A percentile compares a stretch with the other conserved stretches of the same genome.
Conservation (phyloP, 2,797 vertebrate genomes). For the Mallotus villosus region DNA sequence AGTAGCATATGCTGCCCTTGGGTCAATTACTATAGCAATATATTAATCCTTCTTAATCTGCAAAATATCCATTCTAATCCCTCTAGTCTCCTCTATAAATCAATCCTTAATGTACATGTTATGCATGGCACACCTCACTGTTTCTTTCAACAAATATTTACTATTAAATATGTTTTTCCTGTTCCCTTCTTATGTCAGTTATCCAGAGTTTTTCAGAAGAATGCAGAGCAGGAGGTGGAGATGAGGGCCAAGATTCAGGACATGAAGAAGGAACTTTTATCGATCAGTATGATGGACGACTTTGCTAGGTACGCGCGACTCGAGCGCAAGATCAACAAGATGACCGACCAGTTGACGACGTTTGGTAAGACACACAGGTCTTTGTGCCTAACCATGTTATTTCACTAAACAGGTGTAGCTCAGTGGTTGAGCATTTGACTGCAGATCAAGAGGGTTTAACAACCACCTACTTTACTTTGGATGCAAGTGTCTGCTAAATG, state of each 20-base stretch:
- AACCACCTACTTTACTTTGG: no score
- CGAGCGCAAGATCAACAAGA: constrained; percentile 84
- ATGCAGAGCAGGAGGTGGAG: constrained; percentile 77
- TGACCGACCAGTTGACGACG: constrained; percentile 82
- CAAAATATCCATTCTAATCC: constrained; percentile 1
- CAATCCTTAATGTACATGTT: not conserved
- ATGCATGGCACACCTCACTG: not conserved
- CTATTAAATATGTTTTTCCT: not conserved
- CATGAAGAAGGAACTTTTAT: constrained; percentile 82
- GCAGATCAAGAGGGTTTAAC: constrained; percentile 66
- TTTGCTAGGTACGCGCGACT: constrained; percentile 81
- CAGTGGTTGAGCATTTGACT: constrained; percentile 77
- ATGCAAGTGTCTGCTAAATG: no score
- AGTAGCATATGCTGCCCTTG: not conserved
- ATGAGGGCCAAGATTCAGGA: constrained; percentile 81
- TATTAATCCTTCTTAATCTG: constrained; percentile 5
- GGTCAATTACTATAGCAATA: not conserved
- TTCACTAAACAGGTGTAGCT: constrained; percentile 35
- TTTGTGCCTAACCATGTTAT: no score
- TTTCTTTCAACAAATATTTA: not conserved
- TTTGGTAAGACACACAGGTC: constrained; percentile 60
- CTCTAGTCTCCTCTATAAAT: not conserved
- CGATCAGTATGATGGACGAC: constrained; percentile 86
- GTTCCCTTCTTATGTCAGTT: constrained; percentile 58
- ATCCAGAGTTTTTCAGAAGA: constrained; percentile 76